Percentiles rank a stretch among this genome's conserved stretches.
Evolutionary conservation across 1,140 invertebrate species (phyloP).

Genomic region (Brachionus manjavacas): DNA sequence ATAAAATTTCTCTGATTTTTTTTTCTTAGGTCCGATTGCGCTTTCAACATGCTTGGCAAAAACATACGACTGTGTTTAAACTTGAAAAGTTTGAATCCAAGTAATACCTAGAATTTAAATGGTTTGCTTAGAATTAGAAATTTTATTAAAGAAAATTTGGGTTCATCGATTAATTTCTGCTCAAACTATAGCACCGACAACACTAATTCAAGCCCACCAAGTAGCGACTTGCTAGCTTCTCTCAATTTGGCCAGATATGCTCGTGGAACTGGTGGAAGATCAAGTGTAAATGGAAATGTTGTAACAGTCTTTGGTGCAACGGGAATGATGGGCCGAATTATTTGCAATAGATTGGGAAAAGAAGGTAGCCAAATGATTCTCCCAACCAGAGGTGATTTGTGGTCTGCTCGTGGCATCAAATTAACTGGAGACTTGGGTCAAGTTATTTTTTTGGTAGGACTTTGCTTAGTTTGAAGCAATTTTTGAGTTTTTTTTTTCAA

Average conservation of each 20-base stretch:
- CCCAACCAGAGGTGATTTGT: conserved; percentile 81
- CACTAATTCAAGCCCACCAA: not conserved
- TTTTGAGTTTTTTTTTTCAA: conserved; percentile 54
- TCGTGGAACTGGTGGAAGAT: conserved; percentile 62
- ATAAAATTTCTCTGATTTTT: not conserved
- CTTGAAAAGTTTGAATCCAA: conserved; percentile 22
- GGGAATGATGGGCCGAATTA: conserved; percentile 77
- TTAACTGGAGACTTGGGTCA: conserved; percentile 89
- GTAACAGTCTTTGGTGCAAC: conserved; percentile 90
- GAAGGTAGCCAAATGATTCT: conserved; percentile 73
- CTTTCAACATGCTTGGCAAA: conserved; percentile 20
- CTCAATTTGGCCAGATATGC: not conserved
- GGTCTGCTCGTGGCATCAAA: conserved; percentile 71
- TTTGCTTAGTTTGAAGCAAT: not conserved
- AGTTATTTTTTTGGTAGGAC: conserved; percentile 68
- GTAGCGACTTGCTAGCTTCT: not conserved
- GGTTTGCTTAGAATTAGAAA: not conserved
- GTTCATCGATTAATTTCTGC: not conserved
- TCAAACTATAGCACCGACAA: not conserved
- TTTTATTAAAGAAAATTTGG: not conserved
- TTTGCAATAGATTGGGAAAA: conserved; percentile 76
- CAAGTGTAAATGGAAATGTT: conserved; percentile 90
- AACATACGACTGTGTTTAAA: conserved; percentile 9
- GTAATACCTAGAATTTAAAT: not conserved
- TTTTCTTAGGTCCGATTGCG: not conserved